Evolutionary conservation across 2,797 vertebrate species (phyloP).

Genomic region (Lacerta agilis): DNA sequence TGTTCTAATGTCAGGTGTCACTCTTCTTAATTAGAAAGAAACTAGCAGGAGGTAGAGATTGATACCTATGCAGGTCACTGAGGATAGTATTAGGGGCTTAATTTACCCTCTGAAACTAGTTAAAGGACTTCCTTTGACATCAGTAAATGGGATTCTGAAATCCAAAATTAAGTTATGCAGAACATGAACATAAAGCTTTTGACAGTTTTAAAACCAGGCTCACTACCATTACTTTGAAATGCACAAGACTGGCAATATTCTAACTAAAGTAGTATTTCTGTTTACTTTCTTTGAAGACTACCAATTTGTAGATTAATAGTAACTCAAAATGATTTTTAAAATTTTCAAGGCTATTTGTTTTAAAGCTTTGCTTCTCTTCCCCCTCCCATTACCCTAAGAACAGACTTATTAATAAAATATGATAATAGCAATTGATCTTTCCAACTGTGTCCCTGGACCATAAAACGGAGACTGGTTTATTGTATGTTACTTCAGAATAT

Average conservation of each 20-base stretch:
- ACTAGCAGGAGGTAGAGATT: neutral
- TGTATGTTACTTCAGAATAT: constrained; percentile 28
- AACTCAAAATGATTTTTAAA: neutral
- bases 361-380: neutral
- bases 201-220: neutral
- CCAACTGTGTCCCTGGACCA: neutral
- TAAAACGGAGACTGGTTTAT: neutral
- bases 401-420: constrained; percentile 28
- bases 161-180: neutral
- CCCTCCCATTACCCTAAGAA: neutral
- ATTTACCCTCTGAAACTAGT: neutral
- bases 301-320: neutral
- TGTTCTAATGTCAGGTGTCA: neutral
- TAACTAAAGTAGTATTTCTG: neutral
- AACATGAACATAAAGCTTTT: neutral
- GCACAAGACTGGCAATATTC: neutral
- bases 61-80: neutral
- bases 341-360: neutral
- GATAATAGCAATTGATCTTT: constrained; percentile 1
- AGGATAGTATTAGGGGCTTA: neutral
- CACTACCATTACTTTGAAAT: neutral
- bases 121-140: neutral
- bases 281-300: neutral
- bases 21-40: constrained; percentile 24
- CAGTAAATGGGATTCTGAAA: neutral